Conservation (phyloP, 2,113 vertebrate species). For the Prunella himalayana region DNA sequence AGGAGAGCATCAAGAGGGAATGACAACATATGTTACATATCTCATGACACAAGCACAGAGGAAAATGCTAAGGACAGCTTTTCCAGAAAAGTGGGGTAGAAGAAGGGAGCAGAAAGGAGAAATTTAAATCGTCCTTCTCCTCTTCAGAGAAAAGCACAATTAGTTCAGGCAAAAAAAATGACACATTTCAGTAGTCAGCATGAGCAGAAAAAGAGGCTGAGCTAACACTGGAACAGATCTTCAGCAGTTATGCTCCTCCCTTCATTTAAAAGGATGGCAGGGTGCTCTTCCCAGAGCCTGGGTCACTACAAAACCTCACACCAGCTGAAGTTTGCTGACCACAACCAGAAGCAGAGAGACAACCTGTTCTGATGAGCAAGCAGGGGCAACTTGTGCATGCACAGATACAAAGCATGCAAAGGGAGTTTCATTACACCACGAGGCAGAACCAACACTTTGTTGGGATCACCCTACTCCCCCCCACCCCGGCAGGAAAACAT, state of each 20-base stretch:
- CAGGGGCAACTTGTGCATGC: fast-evolving
- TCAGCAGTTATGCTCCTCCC: not conserved
- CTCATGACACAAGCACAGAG: not conserved
- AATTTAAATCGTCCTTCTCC: not conserved
- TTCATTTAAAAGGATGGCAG: not conserved
- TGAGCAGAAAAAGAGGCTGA: not conserved
- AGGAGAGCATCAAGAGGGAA: not conserved
- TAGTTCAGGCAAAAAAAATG: not conserved
- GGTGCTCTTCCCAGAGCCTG: not conserved
- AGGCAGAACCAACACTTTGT: not conserved
- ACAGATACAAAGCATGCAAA: fast-evolving
- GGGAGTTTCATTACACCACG: not conserved
- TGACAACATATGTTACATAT: not conserved
- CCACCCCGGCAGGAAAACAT: not conserved
- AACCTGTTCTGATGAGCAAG: not conserved
- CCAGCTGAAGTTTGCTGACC: not conserved
- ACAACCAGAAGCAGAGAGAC: not conserved
- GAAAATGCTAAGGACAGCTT: not conserved
- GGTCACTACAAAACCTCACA: not conserved
- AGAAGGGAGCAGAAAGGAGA: not conserved
- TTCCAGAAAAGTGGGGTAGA: not conserved
- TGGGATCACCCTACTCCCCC: not conserved
- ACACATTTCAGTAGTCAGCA: not conserved
- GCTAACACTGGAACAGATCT: not conserved
- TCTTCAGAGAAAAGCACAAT: not conserved